Evolutionary conservation across 1,140 invertebrate genomes (phyloP).

Genomic region (Leguminivora glycinivorella): DNA sequence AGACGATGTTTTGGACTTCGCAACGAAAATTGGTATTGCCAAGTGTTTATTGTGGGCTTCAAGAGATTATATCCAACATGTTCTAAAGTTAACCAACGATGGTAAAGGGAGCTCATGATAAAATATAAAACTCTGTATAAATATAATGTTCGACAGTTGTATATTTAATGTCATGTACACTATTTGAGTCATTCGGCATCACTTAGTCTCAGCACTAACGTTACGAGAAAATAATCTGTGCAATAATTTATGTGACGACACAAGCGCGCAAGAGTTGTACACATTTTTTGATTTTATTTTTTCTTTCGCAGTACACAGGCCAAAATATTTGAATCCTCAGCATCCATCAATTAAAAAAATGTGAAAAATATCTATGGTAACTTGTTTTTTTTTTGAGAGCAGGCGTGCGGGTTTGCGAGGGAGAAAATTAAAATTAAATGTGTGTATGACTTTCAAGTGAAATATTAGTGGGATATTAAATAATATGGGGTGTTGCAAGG

Average conservation of each 20-base stretch:
- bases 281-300: background rate
- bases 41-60: conserved; percentile 36
- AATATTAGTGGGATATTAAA: conserved; percentile 49
- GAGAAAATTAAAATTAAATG: background rate
- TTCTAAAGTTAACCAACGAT: background rate
- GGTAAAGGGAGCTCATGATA: background rate
- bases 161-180: conserved; percentile 17
- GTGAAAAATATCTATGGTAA: too few relatives aligned
- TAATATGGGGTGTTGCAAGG: conserved; percentile 57
- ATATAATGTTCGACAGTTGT: conserved; percentile 9
- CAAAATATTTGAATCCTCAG: too few relatives aligned
- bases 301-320: background rate
- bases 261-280: background rate
- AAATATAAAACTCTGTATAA: background rate
- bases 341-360: too few relatives aligned
- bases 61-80: background rate
- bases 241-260: conserved; percentile 26
- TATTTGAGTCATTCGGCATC: conserved; percentile 10
- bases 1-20: conserved; percentile 43
- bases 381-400: too few relatives aligned
- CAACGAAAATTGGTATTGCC: conserved; percentile 49
- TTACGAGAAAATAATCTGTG: conserved; percentile 21
- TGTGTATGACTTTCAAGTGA: conserved; percentile 30
- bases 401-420: too few relatives aligned
- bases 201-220: conserved; percentile 22